Base-by-base conservation (phyloP, 1,140 invertebrate species). In the Galendromus occidentalis region DNA sequence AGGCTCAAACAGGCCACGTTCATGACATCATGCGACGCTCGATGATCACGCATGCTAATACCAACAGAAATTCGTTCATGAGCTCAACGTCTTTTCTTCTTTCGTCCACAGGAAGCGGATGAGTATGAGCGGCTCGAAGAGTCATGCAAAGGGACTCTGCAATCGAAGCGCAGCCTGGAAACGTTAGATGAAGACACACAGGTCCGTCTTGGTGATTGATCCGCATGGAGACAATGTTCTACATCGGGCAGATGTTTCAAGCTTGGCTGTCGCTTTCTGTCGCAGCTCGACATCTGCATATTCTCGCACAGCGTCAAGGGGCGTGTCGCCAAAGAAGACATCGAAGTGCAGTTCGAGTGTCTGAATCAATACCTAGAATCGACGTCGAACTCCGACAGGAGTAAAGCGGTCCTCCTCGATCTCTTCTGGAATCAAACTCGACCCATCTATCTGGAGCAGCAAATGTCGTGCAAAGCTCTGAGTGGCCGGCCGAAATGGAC, bases 391-490 rank as follows among this genome's bases (percentile, higher is more conserved):
- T 59, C 51, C 51, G 20, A 59, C 25, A 14, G 20, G 25, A 59
- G 51, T 22, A 25, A 33, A 14, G 20, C 51, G 6, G 25, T 22
- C 33, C 51, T 59, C 22, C 51, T 59, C 22, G 51, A 59, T 14
- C 51, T 59, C 6, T 59, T 59, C 22, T 59, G 51, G 51, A 59
- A 59, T 59, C 51, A 59, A 25, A 59, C 51, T 12, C 12, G 25
- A 25, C 51, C 51, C n/a, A 33, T 59, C 2, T 33, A 59, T 9
- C 25, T 59, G 22, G 51, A 59, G 9, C 51, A 25, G 51, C 51
- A 59, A 25, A 59, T 59, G 12, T 29, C 51, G 2, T 59, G 51
- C 51, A 59, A 59, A 22, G 51, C 51, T 14, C 20, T 59, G 14
- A 59, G 51, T 9, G 51, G 51, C 2, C 51, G 51, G 12, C 51